phyloP scores from a whole-genome alignment of 1,140 invertebrate species.

The Cydia splendana region DNA sequence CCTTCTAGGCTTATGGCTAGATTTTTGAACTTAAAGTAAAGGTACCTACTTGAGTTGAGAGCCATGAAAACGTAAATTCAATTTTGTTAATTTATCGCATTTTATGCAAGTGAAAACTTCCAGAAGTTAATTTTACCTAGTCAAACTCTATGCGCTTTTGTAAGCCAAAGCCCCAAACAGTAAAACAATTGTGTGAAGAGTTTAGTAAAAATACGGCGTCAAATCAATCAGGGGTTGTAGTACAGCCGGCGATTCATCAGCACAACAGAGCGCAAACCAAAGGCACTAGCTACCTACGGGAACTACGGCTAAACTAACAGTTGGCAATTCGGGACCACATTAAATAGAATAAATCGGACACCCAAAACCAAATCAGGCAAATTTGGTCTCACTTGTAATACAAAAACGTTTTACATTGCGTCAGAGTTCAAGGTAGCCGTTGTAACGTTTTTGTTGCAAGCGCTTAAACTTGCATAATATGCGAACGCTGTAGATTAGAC shows the following conservation, averaged over 20 bases:
- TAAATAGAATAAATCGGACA: conserved; percentile 63
- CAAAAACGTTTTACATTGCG: background rate
- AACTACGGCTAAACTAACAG: conserved; percentile 66
- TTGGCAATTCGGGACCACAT: conserved; percentile 64
- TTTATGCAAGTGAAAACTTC: no score
- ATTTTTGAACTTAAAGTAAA: no score
- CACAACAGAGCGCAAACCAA: conserved; percentile 59
- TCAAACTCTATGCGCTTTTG: background rate
- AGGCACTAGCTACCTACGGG: conserved; percentile 43
- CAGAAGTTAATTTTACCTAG: no score
- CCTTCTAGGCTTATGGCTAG: no score
- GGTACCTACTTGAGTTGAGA: no score
- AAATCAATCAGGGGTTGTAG: conserved; percentile 54
- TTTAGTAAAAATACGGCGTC: conserved; percentile 42
- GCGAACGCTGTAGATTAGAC: background rate
- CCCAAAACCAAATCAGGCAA: conserved; percentile 35
- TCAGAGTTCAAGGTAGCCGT: background rate
- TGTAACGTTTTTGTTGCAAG: background rate
- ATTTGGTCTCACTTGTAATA: background rate
- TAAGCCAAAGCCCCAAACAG: background rate
- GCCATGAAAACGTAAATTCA: no score
- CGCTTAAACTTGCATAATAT: background rate
- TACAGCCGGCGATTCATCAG: conserved; percentile 30
- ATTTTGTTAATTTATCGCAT: no score
- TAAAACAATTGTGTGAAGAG: background rate